phyloP scores from a whole-genome alignment of 2,113 vertebrate genomes.

The Panurus biarmicus region DNA sequence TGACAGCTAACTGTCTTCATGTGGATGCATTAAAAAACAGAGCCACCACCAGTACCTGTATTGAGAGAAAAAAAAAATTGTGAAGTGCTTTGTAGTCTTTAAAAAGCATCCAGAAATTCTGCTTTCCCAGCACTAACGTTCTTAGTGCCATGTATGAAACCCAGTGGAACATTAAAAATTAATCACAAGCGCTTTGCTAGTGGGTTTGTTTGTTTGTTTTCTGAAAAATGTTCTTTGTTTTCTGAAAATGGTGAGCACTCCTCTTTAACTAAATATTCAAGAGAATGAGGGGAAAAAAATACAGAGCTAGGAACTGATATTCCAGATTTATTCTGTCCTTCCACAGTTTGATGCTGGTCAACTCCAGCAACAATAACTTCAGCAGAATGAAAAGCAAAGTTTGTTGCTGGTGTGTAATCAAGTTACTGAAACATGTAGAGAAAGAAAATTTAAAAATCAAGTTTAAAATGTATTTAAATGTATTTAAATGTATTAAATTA shows the following conservation, averaged over 20 bases:
- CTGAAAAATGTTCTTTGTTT: not conserved
- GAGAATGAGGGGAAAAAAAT: not conserved
- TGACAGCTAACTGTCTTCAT: not conserved
- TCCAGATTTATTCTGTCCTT: not conserved
- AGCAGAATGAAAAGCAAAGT: not conserved
- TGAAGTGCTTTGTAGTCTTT: not conserved
- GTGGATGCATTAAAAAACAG: not conserved
- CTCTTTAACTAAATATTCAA: not conserved
- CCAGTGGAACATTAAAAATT: not conserved
- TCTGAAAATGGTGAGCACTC: not conserved
- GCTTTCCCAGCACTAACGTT: not conserved
- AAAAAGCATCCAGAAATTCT: not conserved
- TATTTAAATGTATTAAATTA: fast-evolving
- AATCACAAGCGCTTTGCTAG: not conserved
- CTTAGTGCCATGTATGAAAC: not conserved
- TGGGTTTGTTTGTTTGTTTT: not conserved
- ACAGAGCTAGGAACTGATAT: not conserved
- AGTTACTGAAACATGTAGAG: not conserved
- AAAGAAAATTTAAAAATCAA: not conserved
- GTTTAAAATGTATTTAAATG: not conserved
- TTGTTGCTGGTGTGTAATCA: not conserved
- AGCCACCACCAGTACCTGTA: not conserved
- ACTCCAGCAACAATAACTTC: not conserved
- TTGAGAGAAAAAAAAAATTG: not conserved
- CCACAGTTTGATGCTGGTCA: not conserved